A percentile compares a stretch with the other conserved stretches of the same genome.
These are phyloP conservation scores for Crotalus tigris DNA, from an alignment of 2,113 vertebrate genomes.

Conservation along the genomic window DNA sequence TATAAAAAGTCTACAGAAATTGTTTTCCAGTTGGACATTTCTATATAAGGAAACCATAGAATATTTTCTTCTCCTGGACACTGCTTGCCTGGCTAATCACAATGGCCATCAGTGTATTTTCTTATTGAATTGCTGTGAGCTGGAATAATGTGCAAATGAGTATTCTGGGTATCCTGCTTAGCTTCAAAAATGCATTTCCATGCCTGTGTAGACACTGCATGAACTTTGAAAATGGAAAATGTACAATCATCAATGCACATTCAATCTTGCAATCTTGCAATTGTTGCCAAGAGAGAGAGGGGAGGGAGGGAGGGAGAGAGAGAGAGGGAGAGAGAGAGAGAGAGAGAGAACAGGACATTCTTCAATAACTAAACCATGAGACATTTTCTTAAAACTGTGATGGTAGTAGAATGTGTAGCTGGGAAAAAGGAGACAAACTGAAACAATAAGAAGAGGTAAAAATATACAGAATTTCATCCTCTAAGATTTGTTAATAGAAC, in stretches of 20 bases:
- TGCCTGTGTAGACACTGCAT: neutral
- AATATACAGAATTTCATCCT: neutral
- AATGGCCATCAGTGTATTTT: neutral
- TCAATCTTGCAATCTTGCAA: neutral
- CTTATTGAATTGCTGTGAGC: constrained; percentile 19
- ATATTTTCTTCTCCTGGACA: neutral
- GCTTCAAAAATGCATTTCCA: constrained; percentile 4
- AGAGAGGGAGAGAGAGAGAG: neutral
- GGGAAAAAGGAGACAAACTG: neutral
- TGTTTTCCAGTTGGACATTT: constrained; percentile 1
- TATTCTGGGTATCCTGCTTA: constrained; percentile 14
- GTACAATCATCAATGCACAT: neutral
- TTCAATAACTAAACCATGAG: neutral
- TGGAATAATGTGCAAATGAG: constrained; percentile 21
- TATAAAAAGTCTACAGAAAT: neutral
- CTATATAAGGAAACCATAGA: neutral
- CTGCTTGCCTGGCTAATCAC: constrained; percentile 3
- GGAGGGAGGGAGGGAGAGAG: neutral
- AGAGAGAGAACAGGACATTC: neutral
- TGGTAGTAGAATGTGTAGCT: neutral
- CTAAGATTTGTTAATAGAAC: neutral
- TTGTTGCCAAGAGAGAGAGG: neutral
- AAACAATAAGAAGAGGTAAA: neutral
- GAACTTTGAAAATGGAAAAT: constrained; percentile 10
- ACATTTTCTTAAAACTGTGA: neutral